phyloP scores from a whole-genome alignment of 2,888 invertebrate species.

The Athripsodes cinereus region DNA sequence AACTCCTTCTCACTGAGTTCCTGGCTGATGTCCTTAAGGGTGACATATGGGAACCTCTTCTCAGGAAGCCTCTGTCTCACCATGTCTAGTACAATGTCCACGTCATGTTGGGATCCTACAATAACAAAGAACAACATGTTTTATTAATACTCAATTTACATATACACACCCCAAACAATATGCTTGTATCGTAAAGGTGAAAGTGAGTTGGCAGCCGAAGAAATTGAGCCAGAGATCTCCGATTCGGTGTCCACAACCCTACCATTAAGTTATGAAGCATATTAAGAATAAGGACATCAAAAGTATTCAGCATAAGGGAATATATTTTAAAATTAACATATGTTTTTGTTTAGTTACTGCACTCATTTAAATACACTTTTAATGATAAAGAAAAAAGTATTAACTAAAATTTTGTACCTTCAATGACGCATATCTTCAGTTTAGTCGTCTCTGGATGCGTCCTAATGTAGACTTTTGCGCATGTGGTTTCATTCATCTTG shows the following conservation, averaged over 20 bases:
- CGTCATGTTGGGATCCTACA: conserved; percentile 66
- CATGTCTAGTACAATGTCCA: conserved; percentile 75
- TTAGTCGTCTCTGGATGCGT: conserved; percentile 68
- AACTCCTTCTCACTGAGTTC: conserved; percentile 47
- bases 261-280: too few relatives aligned
- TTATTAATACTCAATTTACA: neutral
- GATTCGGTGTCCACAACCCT: neutral
- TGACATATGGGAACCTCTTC: conserved; percentile 73
- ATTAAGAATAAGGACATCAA: too few relatives aligned
- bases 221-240: neutral
- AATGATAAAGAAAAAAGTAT: neutral
- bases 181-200: too few relatives aligned
- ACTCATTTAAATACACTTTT: too few relatives aligned
- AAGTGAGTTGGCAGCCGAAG: too few relatives aligned
- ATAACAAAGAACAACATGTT: conserved; percentile 12
- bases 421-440: conserved; percentile 77
- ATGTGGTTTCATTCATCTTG: conserved; percentile 69
- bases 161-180: too few relatives aligned
- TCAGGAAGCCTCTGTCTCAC: conserved; percentile 81
- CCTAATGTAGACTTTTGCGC: conserved; percentile 73
- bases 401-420: conserved; percentile 49
- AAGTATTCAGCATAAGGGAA: too few relatives aligned
- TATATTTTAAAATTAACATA: too few relatives aligned
- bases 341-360: too few relatives aligned
- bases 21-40: conserved; percentile 56